Evolutionary conservation across 1,140 invertebrate genomes (phyloP), one percentile per base, ranked within the genome.

Genomic region (Camponotus vicinus): DNA sequence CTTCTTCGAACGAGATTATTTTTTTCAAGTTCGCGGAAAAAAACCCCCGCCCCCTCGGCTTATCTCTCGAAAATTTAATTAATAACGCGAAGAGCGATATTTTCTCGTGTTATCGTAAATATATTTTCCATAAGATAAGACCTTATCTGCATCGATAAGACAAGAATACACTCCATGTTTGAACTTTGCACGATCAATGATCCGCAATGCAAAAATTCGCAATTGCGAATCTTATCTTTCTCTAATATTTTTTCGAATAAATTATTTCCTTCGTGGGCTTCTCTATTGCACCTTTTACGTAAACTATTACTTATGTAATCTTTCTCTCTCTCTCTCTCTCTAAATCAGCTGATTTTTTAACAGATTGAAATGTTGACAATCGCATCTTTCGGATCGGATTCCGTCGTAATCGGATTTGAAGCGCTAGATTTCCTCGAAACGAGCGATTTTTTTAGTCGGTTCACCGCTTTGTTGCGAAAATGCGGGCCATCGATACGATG

Each of bases 111-210:
- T 57, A 37, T 57, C 42, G n/a, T 42, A 42, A 70, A 42, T 11
- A n/a, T 57, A 57, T 70, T 80, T 42, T 57, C 13, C 5, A n/a
- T 57, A 57, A 80, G 18, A 70, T 70, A 69, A 45, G n/a, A 21
- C 1, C 45, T 80, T 42, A 42, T 80, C 49, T 27, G 13, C 15
- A 69, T 80, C 49, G 78, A 80, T 80, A 70, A 70, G 6, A 59
- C 49, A 42, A 42, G 52, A 57, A 70, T 80, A 70, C 57, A 55
- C 27, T 69, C 34, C 63, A n/a, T 57, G 21, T 57, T 80, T 70
- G 78, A 80, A 70, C 78, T 80, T 70, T 80, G 37, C 64, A 59
- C 66, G 13, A 70, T 70, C 66, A 11, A 70, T 57, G 66, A 80
- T 80, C 64, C 21, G 15, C 70, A 32, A 70, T 32, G 13, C 18